Evolutionary conservation across 2,888 invertebrate species (phyloP).

Genomic region (Netelia fuscicornis): DNA sequence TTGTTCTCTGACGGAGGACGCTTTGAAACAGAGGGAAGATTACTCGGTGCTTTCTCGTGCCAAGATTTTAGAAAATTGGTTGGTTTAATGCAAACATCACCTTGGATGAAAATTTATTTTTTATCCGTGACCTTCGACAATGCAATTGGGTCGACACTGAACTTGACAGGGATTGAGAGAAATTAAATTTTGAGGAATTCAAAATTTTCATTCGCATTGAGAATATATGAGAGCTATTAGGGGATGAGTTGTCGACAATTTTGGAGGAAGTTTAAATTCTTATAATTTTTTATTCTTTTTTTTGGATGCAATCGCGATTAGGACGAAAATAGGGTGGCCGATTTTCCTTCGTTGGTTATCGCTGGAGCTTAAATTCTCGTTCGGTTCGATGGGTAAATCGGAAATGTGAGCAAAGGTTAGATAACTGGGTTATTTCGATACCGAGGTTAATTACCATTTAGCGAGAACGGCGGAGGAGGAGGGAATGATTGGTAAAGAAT

Average conservation of each 20-base stretch:
- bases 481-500: not conserved
- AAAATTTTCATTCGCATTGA: too few relatives aligned
- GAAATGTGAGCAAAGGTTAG: constrained; percentile 16
- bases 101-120: too few relatives aligned
- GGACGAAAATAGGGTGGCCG: not conserved
- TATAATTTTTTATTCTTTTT: not conserved
- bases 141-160: too few relatives aligned
- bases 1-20: constrained; percentile 3
- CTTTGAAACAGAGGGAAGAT: not conserved
- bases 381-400: constrained; percentile 3
- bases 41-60: not conserved
- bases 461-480: constrained; percentile 34
- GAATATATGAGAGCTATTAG: not conserved
- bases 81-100: not conserved
- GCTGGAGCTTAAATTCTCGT: not conserved
- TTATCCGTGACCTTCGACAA: too few relatives aligned
- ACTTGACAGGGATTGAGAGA: not conserved
- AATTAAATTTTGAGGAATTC: not conserved
- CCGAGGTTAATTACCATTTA: constrained; percentile 75
- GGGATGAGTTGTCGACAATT: not conserved
- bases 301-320: not conserved
- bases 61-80: not conserved
- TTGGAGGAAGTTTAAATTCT: not conserved
- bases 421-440: constrained; percentile 55
- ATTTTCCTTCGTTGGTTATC: constrained; percentile 6